These are phyloP conservation scores for Caenorhabditis inopinata DNA, from an alignment of 1,140 invertebrate species.

Conservation along the genomic window DNA sequence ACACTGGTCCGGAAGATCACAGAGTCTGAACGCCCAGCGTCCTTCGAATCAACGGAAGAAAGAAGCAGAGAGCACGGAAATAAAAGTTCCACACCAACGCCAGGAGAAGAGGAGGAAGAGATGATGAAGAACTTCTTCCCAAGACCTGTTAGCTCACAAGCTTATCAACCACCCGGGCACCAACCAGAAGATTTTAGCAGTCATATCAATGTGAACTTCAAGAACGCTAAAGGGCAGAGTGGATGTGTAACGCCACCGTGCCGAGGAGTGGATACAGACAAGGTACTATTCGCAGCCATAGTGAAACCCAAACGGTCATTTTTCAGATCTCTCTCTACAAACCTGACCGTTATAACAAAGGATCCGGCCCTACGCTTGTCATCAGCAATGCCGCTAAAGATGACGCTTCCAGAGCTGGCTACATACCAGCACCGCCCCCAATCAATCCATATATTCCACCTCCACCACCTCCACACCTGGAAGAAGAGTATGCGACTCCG, in stretches of 20 bases:
- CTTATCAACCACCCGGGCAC: neutral
- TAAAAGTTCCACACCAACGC: neutral
- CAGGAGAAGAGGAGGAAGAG: neutral
- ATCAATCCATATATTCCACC: constrained; percentile 14
- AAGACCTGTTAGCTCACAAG: neutral
- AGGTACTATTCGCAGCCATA: no score
- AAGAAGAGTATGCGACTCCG: constrained; percentile 24
- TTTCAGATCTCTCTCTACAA: constrained; percentile 19
- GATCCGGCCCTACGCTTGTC: neutral
- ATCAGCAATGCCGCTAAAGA: neutral
- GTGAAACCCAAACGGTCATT: no score
- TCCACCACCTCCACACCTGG: neutral
- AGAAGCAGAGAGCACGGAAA: neutral
- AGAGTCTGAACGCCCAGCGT: neutral
- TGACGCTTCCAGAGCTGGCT: neutral
- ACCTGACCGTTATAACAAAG: constrained; percentile 2
- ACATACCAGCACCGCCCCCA: neutral
- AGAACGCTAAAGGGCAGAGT: neutral
- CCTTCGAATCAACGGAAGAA: neutral
- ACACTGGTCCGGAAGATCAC: neutral
- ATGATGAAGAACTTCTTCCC: constrained; percentile 31
- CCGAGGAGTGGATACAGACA: constrained; percentile 6
- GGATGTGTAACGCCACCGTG: constrained; percentile 5
- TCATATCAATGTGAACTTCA: constrained; percentile 19
- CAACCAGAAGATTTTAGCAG: constrained; percentile 10